Evolutionary conservation across 2,888 invertebrate species (phyloP).

Genomic region (Torymus texanus): DNA sequence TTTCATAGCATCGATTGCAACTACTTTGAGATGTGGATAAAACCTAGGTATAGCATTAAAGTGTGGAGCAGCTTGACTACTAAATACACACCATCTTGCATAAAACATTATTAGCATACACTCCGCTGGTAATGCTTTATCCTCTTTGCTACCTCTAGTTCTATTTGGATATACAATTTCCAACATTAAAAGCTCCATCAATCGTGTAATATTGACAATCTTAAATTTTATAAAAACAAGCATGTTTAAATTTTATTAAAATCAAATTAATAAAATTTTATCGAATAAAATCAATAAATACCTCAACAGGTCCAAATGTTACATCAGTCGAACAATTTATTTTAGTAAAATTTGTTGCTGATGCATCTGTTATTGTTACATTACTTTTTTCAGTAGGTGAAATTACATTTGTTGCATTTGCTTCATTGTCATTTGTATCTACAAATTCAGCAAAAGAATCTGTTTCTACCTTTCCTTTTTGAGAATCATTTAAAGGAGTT

Average conservation of each 20-base stretch:
- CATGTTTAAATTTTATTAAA: slow-evolving; percentile 11
- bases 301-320: slow-evolving; percentile 70
- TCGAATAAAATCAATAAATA: slow-evolving; percentile 48
- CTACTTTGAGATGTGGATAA: slow-evolving; percentile 90
- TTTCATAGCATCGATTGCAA: slow-evolving; percentile 92
- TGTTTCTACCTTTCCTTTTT: background rate
- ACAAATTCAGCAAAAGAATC: slow-evolving; percentile 4
- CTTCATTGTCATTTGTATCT: slow-evolving; percentile 5
- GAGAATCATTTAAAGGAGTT: slow-evolving; percentile 7
- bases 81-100: slow-evolving; percentile 92
- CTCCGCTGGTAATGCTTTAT: slow-evolving; percentile 79
- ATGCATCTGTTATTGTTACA: slow-evolving; percentile 52
- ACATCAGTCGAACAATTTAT: slow-evolving; percentile 68
- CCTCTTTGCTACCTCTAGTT: slow-evolving; percentile 69
- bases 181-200: slow-evolving; percentile 81
- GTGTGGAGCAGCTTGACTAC: slow-evolving; percentile 91
- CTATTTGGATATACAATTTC: slow-evolving; percentile 82
- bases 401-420: slow-evolving; percentile 18
- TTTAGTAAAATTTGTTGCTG: slow-evolving; percentile 61
- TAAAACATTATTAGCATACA: slow-evolving; percentile 92
- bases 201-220: slow-evolving; percentile 83
- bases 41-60: slow-evolving; percentile 92
- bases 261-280: background rate
- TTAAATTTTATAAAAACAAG: slow-evolving; percentile 64
- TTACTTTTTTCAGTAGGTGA: slow-evolving; percentile 42